phyloP scores from a whole-genome alignment of 2,797 vertebrate genomes.

The Chrosomus eos region DNA sequence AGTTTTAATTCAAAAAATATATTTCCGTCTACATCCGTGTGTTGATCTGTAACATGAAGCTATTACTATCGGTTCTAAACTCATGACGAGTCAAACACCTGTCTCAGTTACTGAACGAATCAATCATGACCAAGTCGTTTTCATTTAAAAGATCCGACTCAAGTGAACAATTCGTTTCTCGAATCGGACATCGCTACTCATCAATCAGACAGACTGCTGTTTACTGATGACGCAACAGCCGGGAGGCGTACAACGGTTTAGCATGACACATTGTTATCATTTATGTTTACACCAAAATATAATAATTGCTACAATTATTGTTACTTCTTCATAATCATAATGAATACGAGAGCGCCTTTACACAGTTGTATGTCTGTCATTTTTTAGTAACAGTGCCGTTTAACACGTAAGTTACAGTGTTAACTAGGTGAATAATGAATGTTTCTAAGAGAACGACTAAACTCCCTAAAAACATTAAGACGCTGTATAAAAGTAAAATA shows the following conservation, averaged over 20 bases:
- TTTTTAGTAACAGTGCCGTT: background rate
- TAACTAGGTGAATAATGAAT: background rate
- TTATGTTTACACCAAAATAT: background rate
- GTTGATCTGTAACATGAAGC: background rate
- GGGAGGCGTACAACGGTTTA: background rate
- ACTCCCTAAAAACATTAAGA: background rate
- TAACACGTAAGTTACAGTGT: background rate
- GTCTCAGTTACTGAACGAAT: background rate
- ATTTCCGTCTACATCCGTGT: background rate
- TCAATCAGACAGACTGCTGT: background rate
- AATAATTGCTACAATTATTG: no score
- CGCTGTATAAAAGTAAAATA: background rate
- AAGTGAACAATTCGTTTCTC: background rate
- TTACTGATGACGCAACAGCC: background rate
- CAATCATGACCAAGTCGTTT: background rate
- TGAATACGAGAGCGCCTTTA: no score
- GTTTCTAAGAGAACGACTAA: background rate
- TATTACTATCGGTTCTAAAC: background rate
- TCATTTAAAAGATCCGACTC: constrained; percentile 13
- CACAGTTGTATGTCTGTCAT: background rate
- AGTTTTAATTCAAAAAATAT: no score
- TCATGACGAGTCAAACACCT: background rate
- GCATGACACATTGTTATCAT: background rate
- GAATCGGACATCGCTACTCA: background rate
- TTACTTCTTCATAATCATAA: background rate